Conservation (phyloP, 1,140 invertebrate species). For the Drosophila fuyamai region DNA sequence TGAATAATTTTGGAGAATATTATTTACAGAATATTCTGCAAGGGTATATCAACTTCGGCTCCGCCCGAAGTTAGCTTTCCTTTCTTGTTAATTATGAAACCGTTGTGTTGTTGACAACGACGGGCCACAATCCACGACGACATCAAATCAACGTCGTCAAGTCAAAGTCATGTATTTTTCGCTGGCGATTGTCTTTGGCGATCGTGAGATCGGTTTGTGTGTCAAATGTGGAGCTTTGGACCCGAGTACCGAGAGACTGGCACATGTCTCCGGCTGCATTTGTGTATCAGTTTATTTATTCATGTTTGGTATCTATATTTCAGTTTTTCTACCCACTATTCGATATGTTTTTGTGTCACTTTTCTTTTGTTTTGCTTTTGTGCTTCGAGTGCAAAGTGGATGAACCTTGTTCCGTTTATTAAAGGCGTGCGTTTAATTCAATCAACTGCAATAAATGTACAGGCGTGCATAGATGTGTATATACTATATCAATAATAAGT, state of each 20-base stretch:
- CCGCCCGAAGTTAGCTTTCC: no score
- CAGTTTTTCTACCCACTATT: constrained; percentile 22
- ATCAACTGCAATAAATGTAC: constrained; percentile 34
- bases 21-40: no score
- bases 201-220: constrained; percentile 61
- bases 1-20: no score
- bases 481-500: constrained; percentile 9
- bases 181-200: constrained; percentile 43
- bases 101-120: constrained; percentile 28
- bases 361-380: constrained; percentile 27
- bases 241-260: constrained; percentile 38
- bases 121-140: constrained; percentile 18
- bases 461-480: constrained; percentile 18
- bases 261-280: constrained; percentile 64
- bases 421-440: constrained; percentile 30
- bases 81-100: constrained; percentile 76
- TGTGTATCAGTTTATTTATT: constrained; percentile 57
- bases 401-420: constrained; percentile 50
- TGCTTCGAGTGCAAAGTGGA: constrained; percentile 20
- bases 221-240: constrained; percentile 51
- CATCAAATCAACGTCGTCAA: constrained; percentile 39
- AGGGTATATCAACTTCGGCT: no score
- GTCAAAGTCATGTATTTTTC: constrained; percentile 55
- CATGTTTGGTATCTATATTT: constrained; percentile 10
- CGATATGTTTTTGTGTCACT: constrained; percentile 32